phyloP scores from a whole-genome alignment of 2,888 invertebrate genomes.

The Dascillus cervinus region DNA sequence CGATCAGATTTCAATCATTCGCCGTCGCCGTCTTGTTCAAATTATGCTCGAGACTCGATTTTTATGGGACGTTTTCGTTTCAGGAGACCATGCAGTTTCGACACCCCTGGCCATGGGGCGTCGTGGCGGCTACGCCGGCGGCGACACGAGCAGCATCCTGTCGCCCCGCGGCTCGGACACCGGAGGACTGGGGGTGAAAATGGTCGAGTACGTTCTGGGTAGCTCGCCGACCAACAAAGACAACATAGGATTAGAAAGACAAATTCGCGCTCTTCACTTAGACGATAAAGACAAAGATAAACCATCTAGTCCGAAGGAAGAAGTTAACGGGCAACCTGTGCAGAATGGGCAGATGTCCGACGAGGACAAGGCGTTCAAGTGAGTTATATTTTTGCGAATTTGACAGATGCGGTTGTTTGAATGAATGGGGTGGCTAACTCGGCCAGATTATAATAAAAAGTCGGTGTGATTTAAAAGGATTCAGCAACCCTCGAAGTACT shows the following conservation, averaged over 20 bases:
- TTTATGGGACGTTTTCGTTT: no score
- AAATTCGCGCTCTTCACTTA: slow-evolving; percentile 57
- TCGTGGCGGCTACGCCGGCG: slow-evolving; percentile 55
- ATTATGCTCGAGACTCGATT: no score
- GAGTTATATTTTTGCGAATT: slow-evolving; percentile 42
- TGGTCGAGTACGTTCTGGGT: slow-evolving; percentile 97
- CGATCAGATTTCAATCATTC: slow-evolving; percentile 38
- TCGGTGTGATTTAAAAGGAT: no score
- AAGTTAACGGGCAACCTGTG: slow-evolving; percentile 35
- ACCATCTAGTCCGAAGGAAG: slow-evolving; percentile 48
- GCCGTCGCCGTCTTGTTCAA: slow-evolving; percentile 35
- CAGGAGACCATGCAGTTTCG: slow-evolving; percentile 58
- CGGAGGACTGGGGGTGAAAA: slow-evolving; percentile 90
- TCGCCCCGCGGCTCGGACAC: slow-evolving; percentile 75
- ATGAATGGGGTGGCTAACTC: background rate
- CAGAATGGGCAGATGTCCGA: slow-evolving; percentile 47
- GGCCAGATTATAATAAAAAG: no score
- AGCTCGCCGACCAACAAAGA: slow-evolving; percentile 80
- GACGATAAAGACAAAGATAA: slow-evolving; percentile 53
- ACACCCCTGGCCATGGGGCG: slow-evolving; percentile 72
- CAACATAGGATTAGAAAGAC: slow-evolving; percentile 52
- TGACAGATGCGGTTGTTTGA: slow-evolving; percentile 1
- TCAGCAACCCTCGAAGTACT: no score
- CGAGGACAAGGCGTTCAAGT: slow-evolving; percentile 88
- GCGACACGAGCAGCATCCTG: slow-evolving; percentile 50